Base-by-base conservation (phyloP, 2,888 invertebrate genomes). In the Erebia palarica region DNA sequence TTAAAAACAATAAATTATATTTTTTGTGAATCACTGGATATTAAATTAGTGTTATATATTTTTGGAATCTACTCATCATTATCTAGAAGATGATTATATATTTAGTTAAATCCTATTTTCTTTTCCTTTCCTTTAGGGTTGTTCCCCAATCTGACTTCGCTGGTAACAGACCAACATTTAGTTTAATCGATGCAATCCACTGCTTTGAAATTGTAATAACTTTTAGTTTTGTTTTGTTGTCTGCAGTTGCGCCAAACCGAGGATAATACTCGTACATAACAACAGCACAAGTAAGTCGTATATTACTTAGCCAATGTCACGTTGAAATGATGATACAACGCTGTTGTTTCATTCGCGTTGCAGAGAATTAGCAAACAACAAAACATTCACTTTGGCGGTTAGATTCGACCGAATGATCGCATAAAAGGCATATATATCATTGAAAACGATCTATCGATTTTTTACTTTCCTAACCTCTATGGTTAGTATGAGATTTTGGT, bases 281-380 rank as follows among this genome's bases (percentile, higher is more conserved):
- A 3, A 0, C 27, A n/a, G n/a, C n/a, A 27, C 36, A 36, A 36
- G 36, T 36, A 36, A 36, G 7, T 36, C 36, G 36, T 27, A 27
- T 27, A 16, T 58, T 27, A 58, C 13, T 58, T 27, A 58, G 57
- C 11, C 21, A 14, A 13, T 58, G 27, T 27, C 57, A 58, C 57
- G 57, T 60, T 3, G 60, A 42, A 42, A 60, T 60, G 10, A 60
- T 16, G 42, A 42, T 44, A 60, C 3, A 42, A 3, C 36, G 36
- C 27, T 5, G 16, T 60, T 60, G 60, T 60, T 42, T 44, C 11
- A 60, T 60, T 60, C 13, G n/a, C 60, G 42, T 36, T 42, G 4
- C 42, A 14, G 60, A 44, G 27, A 16, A 63, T 63, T 63, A 13
- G 47, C 13, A 14, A 49, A 49, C n/a, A 63, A 49, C 49, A 63